Evolutionary conservation across 2,113 vertebrate species (phyloP).

Genomic region (Cyphomyrus discorhynchus): DNA sequence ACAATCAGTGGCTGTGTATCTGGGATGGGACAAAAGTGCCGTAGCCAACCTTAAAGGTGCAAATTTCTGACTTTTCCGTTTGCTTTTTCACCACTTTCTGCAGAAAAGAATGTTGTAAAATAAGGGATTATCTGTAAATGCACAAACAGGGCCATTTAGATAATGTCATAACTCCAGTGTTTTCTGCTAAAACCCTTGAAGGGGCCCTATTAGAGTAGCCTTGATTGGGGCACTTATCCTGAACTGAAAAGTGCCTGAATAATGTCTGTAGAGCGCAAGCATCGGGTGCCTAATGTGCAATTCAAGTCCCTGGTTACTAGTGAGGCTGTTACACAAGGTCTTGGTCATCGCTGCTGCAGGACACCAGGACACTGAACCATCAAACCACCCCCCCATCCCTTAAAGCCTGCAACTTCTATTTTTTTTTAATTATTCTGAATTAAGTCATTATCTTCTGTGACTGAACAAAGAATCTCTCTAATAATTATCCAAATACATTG

Average conservation of each 20-base stretch:
- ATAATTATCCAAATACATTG: slow-evolving; percentile 23
- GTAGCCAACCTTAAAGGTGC: not conserved
- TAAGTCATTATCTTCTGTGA: slow-evolving; percentile 13
- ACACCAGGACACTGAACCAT: not conserved
- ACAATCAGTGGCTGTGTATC: not conserved
- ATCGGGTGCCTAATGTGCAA: not conserved
- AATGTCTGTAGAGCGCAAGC: not conserved
- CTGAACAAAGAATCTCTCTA: slow-evolving; percentile 13
- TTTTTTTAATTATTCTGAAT: slow-evolving; percentile 22
- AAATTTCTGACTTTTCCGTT: not conserved
- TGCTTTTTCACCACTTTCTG: not conserved
- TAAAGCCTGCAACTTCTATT: not conserved
- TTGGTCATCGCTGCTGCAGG: not conserved
- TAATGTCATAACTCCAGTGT: not conserved
- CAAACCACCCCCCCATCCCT: not conserved
- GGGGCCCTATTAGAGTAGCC: not conserved
- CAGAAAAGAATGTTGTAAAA: not conserved
- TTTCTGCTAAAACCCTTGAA: not conserved
- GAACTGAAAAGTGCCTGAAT: not conserved
- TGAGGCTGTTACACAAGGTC: not conserved
- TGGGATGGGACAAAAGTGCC: not conserved
- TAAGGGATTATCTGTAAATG: not conserved
- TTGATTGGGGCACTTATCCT: not conserved
- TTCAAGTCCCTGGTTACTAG: not conserved
- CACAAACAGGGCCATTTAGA: not conserved